Percentiles rank a stretch among this genome's conserved stretches.
Conservation (phyloP, 2,113 vertebrate genomes). For the Tupaia chinensis region DNA sequence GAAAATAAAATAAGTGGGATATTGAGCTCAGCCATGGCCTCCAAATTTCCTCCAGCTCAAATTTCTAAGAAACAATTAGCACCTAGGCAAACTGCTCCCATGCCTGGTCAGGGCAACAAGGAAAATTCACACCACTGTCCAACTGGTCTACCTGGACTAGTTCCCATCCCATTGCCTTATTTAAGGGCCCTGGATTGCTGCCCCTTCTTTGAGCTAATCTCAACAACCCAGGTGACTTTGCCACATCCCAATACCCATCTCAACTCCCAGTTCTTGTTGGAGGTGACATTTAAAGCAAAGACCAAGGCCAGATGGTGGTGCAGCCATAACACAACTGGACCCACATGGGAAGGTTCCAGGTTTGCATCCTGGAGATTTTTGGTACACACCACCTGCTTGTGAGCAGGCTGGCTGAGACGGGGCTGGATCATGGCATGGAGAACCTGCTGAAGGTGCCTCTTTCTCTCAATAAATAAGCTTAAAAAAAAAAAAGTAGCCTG, state of each 20-base stretch:
- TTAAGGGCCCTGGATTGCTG: not conserved
- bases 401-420: no score
- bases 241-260: not conserved
- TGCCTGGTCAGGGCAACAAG: not conserved
- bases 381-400: no score
- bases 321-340: no score
- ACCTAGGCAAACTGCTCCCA: not conserved
- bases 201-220: not conserved
- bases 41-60: not conserved
- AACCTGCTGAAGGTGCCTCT: no score
- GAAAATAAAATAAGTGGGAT: not conserved
- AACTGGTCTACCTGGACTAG: not conserved
- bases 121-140: no score
- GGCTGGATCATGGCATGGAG: no score
- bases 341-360: no score
- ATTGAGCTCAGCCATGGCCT: not conserved
- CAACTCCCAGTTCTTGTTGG: not conserved
- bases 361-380: no score
- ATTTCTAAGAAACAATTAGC: not conserved
- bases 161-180: rapidly evolving
- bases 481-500: not conserved
- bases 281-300: not conserved
- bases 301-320: not conserved
- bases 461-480: no score
- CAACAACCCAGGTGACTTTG: no score